Conservation (phyloP, 1,140 invertebrate genomes). For the Neuroterus valhalla region DNA sequence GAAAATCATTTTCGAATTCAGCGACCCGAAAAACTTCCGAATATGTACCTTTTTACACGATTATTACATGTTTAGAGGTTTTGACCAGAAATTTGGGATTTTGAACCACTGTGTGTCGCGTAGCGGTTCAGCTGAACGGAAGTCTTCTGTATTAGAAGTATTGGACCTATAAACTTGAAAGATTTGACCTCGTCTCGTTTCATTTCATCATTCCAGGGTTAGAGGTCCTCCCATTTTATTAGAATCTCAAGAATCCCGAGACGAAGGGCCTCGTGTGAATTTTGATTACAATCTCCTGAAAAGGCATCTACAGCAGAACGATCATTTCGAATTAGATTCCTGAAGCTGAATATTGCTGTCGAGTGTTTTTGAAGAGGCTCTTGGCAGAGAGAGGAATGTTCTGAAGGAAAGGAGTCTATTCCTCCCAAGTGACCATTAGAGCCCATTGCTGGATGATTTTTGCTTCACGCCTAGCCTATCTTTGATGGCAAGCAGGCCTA, state of each 20-base stretch:
- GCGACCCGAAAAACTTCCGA: too few relatives aligned
- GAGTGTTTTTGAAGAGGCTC: neutral
- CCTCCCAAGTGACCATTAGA: neutral
- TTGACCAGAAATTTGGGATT: too few relatives aligned
- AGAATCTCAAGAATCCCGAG: neutral
- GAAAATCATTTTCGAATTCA: too few relatives aligned
- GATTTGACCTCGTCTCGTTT: neutral
- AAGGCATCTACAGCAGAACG: neutral
- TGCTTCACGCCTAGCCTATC: slow-evolving; percentile 2
- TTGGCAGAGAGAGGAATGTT: neutral
- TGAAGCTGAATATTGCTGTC: neutral
- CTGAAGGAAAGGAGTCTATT: neutral
- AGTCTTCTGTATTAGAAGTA: neutral
- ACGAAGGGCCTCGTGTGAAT: neutral
- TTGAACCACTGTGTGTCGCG: too few relatives aligned
- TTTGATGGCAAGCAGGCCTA: neutral
- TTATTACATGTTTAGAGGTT: too few relatives aligned
- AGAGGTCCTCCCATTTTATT: neutral
- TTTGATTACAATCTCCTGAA: neutral
- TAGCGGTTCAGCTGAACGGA: too few relatives aligned
- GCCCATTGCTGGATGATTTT: neutral
- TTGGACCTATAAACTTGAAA: neutral
- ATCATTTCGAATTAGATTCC: slow-evolving; percentile 1
- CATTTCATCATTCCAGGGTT: neutral
- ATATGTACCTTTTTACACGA: too few relatives aligned